Base-by-base conservation (phyloP, 1,140 invertebrate species). In the Drosophila setifemur region DNA sequence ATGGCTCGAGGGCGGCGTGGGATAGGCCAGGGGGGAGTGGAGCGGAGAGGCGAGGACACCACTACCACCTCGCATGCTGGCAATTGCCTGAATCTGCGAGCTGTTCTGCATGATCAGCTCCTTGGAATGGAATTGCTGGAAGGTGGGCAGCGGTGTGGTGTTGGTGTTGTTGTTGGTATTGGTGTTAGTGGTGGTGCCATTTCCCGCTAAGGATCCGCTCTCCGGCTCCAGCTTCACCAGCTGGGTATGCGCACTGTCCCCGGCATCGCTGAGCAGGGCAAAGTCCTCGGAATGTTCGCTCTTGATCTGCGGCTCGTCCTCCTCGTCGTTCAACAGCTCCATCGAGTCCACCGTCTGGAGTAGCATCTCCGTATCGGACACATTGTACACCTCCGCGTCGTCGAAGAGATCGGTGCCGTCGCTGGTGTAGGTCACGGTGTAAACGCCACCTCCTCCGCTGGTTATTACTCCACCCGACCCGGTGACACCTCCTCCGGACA, bases 1-100 rank as follows among this genome's bases (percentile, higher is more conserved):
- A 71, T 96, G 95, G 71, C 95, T 96, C 0, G 95, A 95, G 9
- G 95, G 95, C 42, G 95, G 95, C 2, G 96, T 96, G 6, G 96
- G 95, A 90, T 96, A 96, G 6, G 95, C 94, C 3, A 94, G 70
- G 0, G 94, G 94, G n/a, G 95, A 96, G 6, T 94, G 93, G 49
- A 95, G 83, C 0, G 94, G 93, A 28, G 93, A 93, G 21, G 91
- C 90, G 81, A 93, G 76, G 90, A 92, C 89, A n/a, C 88, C 86
- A 19, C 89, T 88, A 8, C 86, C 85, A 21, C 87, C 86, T 39
- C 91, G 89, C 57, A 91, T 91, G 52, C 49, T 73, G 90, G 91
- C 72, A 89, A 92, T 78, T 73, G 91, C 50, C 87, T 76, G 91
- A 72, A 82, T 92, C 83, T 69, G 91, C 29, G 66, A 88, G 49